Conservation (phyloP, 2,113 vertebrate genomes). For the Prunella himalayana region DNA sequence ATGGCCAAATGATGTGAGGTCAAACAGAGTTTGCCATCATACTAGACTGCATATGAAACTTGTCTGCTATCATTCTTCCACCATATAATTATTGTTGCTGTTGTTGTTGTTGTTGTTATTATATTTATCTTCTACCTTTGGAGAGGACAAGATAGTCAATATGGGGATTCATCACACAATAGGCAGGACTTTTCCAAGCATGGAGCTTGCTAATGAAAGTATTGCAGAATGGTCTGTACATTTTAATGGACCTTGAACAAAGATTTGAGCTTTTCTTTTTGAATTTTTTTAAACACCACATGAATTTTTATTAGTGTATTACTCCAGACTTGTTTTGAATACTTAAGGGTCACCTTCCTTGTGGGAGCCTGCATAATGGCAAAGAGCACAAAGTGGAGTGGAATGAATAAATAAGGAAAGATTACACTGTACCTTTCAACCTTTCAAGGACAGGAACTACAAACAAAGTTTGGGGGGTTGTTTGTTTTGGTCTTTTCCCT, state of each 20-base stretch:
- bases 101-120: not conserved
- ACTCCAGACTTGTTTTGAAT: conserved; percentile 50
- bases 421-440: not conserved
- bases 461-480: not conserved
- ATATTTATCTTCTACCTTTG: not conserved
- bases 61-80: not conserved
- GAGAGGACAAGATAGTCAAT: conserved; percentile 11
- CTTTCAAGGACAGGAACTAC: conserved; percentile 16
- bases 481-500: not conserved
- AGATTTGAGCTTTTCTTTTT: conserved; percentile 10
- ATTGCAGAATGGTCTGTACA: not conserved
- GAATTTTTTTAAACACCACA: not conserved
- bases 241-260: conserved; percentile 55
- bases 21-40: not conserved
- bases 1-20: not conserved
- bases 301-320: conserved; percentile 57
- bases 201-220: conserved; percentile 5
- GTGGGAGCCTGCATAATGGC: not conserved
- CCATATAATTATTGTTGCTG: not conserved
- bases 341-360: conserved; percentile 47
- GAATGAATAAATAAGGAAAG: conserved; percentile 37
- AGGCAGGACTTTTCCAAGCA: not conserved
- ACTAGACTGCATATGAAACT: not conserved
- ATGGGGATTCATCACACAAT: conserved; percentile 2
- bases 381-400: conserved; percentile 19